Base-by-base conservation (phyloP, 2,888 invertebrate genomes). In the Drosophila neotestacea region DNA sequence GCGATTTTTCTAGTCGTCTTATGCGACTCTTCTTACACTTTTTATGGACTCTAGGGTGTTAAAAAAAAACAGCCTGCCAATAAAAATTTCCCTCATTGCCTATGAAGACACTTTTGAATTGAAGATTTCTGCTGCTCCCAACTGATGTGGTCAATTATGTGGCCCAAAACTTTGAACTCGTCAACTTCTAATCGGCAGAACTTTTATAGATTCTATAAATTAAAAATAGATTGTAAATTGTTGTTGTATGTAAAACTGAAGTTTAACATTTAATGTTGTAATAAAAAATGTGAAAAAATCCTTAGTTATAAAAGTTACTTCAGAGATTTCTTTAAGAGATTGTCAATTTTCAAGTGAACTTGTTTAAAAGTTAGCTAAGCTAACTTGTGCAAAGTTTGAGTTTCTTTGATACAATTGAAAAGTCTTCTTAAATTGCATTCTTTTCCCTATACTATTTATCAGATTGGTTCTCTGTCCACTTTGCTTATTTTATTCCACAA, bases 141-240 rank as follows among this genome's bases (percentile, higher is more conserved):
- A 28, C 46, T 60, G 50, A 74, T 74, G 39, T 52, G 73, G 36
- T 75, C 47, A 51, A 41, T 44, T 41, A 36, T 28, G 44, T 52
- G 13, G 42, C 27, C 22, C 36, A 10, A 36, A 55, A 61, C 73
- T 73, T 47, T 66, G 32, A 73, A 46, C 52, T 38, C 32, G 30
- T 51, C 50, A 50, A 60, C 60, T 73, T 44, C 28, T 16, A 46
- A 61, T 44, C 36, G 54, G 16, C 6, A 34, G 13, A 28, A 42
- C 22, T 32, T 59, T 41, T 59, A 50, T 60, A 42, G 34, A 41
- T 50, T 50, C 41, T 16, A 32, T 41, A 16, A 16, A 16, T 16
- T 16, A 1, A 16, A 16, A 16, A 16, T 16, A 16, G 16, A 16
- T 41, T 4, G 52, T 32, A 55, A 42, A 55, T 42, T 34, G 32